Conservation (phyloP, 1,140 invertebrate genomes). For the Drosophila rhopaloa region DNA sequence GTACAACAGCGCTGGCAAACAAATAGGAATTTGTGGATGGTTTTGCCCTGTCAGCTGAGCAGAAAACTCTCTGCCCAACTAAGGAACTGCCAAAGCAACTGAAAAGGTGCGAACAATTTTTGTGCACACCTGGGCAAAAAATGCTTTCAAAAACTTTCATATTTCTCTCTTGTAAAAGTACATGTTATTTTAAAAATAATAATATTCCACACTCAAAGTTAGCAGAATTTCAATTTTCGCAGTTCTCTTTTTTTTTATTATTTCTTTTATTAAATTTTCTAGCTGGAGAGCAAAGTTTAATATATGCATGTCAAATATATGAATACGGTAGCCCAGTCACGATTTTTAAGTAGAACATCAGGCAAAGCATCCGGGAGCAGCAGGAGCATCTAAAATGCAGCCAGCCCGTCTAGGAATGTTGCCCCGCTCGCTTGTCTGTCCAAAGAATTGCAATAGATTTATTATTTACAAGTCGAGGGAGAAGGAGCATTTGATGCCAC, state of each 20-base stretch:
- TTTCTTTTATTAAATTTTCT: slow-evolving; percentile 54
- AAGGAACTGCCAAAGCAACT: slow-evolving; percentile 47
- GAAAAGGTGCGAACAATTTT: slow-evolving; percentile 70
- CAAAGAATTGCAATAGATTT: slow-evolving; percentile 50
- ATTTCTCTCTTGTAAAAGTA: slow-evolving; percentile 32
- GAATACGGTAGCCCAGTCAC: slow-evolving; percentile 67
- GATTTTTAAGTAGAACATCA: slow-evolving; percentile 68
- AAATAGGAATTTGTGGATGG: slow-evolving; percentile 74
- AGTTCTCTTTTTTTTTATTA: slow-evolving; percentile 26
- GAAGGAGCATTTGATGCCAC: slow-evolving; percentile 32
- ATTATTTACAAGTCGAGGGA: slow-evolving; percentile 53
- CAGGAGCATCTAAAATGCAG: slow-evolving; percentile 54
- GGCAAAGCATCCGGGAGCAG: slow-evolving; percentile 15
- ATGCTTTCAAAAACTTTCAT: slow-evolving; percentile 76
- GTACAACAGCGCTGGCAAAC: slow-evolving; percentile 47
- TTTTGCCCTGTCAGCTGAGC: slow-evolving; percentile 65
- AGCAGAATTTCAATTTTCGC: slow-evolving; percentile 67
- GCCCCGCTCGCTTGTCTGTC: slow-evolving; percentile 37
- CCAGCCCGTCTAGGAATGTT: slow-evolving; percentile 46
- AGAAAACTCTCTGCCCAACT: slow-evolving; percentile 48
- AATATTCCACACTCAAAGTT: slow-evolving; percentile 66
- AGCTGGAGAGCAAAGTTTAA: slow-evolving; percentile 56
- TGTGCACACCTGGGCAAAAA: slow-evolving; percentile 73
- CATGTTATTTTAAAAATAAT: slow-evolving; percentile 39
- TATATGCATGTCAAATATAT: slow-evolving; percentile 70